phyloP scores from a whole-genome alignment of 1,140 invertebrate species.

The Vanessa atalanta region DNA sequence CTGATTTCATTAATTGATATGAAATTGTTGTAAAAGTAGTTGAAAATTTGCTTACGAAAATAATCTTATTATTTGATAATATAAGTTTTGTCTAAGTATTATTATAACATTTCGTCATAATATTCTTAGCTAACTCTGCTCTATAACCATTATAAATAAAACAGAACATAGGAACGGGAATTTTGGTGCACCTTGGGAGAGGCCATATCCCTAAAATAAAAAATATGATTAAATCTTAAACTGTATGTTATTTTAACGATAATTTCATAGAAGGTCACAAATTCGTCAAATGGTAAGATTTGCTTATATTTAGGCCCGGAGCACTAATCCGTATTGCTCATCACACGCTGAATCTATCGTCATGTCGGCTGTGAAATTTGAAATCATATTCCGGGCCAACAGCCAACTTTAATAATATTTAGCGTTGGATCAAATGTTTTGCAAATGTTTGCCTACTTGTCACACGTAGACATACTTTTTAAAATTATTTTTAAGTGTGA shows the following conservation, averaged over 20 bases:
- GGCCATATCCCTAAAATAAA: too few relatives aligned
- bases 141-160: too few relatives aligned
- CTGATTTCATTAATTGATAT: slow-evolving; percentile 40
- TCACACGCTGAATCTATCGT: slow-evolving; percentile 19
- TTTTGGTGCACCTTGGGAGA: too few relatives aligned
- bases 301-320: slow-evolving; percentile 8
- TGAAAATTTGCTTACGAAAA: background rate
- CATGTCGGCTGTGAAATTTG: slow-evolving; percentile 52
- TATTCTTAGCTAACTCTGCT: too few relatives aligned
- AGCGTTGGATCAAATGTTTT: slow-evolving; percentile 6
- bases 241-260: background rate
- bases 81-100: background rate
- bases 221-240: too few relatives aligned
- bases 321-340: slow-evolving; percentile 20
- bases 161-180: too few relatives aligned
- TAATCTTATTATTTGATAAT: background rate
- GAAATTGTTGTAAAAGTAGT: slow-evolving; percentile 11
- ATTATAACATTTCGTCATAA: background rate
- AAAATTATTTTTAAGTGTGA: background rate
- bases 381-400: slow-evolving; percentile 43
- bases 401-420: slow-evolving; percentile 26
- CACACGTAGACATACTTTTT: background rate
- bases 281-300: background rate
- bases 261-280: background rate
- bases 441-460: background rate